phyloP scores from a whole-genome alignment of 2,113 vertebrate genomes.

The Rhineura floridana region DNA sequence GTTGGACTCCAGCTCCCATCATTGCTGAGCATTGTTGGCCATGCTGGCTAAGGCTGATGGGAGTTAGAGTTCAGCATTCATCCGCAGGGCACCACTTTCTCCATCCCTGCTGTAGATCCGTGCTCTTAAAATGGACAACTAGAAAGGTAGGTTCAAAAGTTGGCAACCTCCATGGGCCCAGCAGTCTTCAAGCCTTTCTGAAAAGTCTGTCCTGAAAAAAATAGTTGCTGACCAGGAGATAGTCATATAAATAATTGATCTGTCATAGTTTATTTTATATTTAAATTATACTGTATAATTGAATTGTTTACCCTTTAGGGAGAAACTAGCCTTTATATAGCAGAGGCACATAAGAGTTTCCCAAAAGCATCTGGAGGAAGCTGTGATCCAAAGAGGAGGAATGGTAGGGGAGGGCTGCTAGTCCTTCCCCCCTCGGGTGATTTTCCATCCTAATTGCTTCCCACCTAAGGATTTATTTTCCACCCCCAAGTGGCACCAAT shows the following conservation, averaged over 20 bases:
- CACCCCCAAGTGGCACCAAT: neutral
- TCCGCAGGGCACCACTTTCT: no score
- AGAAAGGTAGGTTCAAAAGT: neutral
- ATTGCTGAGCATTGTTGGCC: no score
- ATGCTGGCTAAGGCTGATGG: no score
- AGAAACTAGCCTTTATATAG: neutral
- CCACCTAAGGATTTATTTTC: neutral
- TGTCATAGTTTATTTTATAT: neutral
- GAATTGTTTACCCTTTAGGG: neutral
- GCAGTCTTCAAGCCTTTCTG: neutral
- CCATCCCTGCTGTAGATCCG: no score
- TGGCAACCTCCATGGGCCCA: neutral
- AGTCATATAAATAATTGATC: neutral
- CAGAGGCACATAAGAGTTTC: neutral
- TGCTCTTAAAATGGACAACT: neutral
- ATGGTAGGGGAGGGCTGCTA: neutral
- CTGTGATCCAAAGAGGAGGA: neutral
- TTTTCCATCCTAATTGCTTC: neutral
- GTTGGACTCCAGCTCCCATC: no score
- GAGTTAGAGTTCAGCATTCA: neutral
- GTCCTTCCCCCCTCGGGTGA: neutral
- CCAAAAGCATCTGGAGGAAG: neutral
- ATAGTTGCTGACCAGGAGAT: neutral
- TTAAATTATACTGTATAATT: neutral
- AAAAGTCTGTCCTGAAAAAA: neutral